These are phyloP conservation scores for Caenorhabditis drosophilae DNA, from an alignment of 2,888 invertebrate species.

Conservation along the genomic window DNA sequence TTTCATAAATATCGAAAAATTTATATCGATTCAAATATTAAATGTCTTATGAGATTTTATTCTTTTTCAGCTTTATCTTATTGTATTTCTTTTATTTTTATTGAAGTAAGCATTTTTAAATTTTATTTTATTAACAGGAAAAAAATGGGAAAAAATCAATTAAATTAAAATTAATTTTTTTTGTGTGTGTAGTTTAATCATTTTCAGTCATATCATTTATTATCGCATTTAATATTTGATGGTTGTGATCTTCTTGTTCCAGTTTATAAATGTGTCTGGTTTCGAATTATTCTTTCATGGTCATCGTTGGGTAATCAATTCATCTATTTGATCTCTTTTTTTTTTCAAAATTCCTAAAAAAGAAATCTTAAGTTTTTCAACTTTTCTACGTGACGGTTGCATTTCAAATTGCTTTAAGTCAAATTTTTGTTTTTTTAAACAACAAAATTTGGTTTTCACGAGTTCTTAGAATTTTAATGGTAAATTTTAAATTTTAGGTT, in stretches of 20 bases:
- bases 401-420: slow-evolving; percentile 2
- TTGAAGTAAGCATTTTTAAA: not conserved
- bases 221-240: not conserved
- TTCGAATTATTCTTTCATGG: slow-evolving; percentile 3
- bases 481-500: no score
- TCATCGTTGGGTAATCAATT: not conserved
- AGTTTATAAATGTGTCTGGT: not conserved
- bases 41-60: not conserved
- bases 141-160: not conserved
- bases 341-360: not conserved
- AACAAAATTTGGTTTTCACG: not conserved
- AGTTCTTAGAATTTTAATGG: not conserved
- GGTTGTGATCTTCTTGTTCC: not conserved
- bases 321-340: not conserved
- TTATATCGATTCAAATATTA: not conserved
- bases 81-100: not conserved
- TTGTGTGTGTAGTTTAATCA: not conserved
- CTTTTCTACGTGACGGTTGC: slow-evolving; percentile 9
- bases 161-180: not conserved
- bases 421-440: not conserved
- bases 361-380: slow-evolving; percentile 9
- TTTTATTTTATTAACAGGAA: not conserved
- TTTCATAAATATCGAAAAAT: not conserved
- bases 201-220: slow-evolving; percentile 3
- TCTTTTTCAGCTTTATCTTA: not conserved